Evolutionary conservation across 1,140 invertebrate species (phyloP).

Genomic region (Pogonus chalceus): DNA sequence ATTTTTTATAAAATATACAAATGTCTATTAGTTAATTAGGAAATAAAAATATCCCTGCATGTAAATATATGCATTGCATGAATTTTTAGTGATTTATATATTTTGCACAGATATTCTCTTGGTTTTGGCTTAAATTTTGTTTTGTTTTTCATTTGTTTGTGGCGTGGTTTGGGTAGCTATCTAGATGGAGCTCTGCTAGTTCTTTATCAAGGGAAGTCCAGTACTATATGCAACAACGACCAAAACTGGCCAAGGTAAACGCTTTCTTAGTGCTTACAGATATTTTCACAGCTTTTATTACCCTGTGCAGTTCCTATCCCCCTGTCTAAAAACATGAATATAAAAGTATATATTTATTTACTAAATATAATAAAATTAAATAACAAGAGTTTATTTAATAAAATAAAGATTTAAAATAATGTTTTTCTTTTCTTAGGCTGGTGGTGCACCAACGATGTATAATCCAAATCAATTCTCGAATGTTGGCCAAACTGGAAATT

Average conservation of each 20-base stretch:
- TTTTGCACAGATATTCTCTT: too few relatives aligned
- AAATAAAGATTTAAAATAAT: background rate
- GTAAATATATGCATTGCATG: too few relatives aligned
- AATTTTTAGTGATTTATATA: too few relatives aligned
- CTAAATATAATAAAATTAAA: background rate
- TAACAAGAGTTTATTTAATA: background rate
- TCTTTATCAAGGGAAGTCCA: slow-evolving; percentile 50
- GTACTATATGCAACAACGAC: slow-evolving; percentile 39
- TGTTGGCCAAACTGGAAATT: too few relatives aligned
- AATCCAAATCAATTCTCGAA: background rate
- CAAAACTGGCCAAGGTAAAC: slow-evolving; percentile 4
- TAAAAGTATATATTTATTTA: background rate
- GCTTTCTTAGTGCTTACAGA: background rate
- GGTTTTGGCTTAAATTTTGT: slow-evolving; percentile 34
- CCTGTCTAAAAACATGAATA: background rate
- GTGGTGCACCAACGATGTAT: background rate
- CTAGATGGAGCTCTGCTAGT: slow-evolving; percentile 51
- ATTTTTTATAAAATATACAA: too few relatives aligned
- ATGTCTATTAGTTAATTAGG: too few relatives aligned
- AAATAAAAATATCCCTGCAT: too few relatives aligned
- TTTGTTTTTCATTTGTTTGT: slow-evolving; percentile 30
- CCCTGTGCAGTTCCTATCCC: background rate
- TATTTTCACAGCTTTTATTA: background rate
- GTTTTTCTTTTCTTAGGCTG: background rate
- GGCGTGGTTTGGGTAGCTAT: slow-evolving; percentile 46